Conservation (phyloP, 1,140 invertebrate genomes). For the Apis florea region DNA sequence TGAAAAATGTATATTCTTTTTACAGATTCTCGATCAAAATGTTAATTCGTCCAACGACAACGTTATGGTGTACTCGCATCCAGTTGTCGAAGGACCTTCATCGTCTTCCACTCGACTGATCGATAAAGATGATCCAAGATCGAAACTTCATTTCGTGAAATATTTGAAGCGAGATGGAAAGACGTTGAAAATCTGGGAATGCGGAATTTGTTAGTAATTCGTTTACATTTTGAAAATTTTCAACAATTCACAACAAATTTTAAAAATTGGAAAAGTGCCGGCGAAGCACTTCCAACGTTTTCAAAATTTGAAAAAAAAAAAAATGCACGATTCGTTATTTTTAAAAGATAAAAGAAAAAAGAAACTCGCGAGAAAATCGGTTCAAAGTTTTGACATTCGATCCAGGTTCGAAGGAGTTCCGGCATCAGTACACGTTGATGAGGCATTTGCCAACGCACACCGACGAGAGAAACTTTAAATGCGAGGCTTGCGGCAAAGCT, state of each 20-base stretch:
- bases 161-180: constrained; percentile 84
- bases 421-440: constrained; percentile 88
- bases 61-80: constrained; percentile 63
- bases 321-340: no score
- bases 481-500: constrained; percentile 88
- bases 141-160: constrained; percentile 83
- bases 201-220: constrained; percentile 83
- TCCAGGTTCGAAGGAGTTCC: constrained; percentile 85
- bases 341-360: neutral
- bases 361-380: neutral
- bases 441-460: constrained; percentile 91
- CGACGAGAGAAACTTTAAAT: constrained; percentile 91
- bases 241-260: no score
- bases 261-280: no score
- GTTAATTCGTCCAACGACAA: constrained; percentile 60
- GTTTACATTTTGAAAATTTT: neutral
- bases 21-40: constrained; percentile 61
- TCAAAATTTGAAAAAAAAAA: no score
- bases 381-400: constrained; percentile 46
- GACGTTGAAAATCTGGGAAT: constrained; percentile 84
- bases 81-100: constrained; percentile 54
- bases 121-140: constrained; percentile 80
- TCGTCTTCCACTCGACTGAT: constrained; percentile 67
- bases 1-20: no score
- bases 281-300: no score